Evolutionary conservation across 1,140 invertebrate genomes (phyloP), one percentile per base, ranked within the genome.

Genomic region (Lamellibrachia luymesi): DNA sequence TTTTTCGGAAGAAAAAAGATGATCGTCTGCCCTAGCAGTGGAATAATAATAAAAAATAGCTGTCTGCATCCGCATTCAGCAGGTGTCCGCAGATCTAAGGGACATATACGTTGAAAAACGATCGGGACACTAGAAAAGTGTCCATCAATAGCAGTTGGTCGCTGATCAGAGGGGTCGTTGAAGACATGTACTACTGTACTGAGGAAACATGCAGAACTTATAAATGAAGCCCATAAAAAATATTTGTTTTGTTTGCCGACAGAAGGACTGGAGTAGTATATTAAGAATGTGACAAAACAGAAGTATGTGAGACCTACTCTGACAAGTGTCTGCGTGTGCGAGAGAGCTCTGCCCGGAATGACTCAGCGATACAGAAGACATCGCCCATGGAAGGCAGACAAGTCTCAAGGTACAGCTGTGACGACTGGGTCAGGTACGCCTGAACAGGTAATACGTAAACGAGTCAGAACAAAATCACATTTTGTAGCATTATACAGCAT

Each of bases 341-440:
- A 51, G 99, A 99, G 96, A 99, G 98, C 96, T 99, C 99, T 0
- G 99, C 99, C 94, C 99, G 97, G 96, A 99, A 99, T 90, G 98
- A 99, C 96, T 99, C 98, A 2, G 99, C 98, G 94, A 99, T 98
- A 96, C 98, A 99, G 96, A 98, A 99, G 56, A 99, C 99, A 97
- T 99, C 99, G n/a, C 97, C 99, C 96, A 99, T 97, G 7, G 98
- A 97, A 51, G 99, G 98, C 94, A 99, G 96, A 95, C 98, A 98
- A 0, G 99, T 99, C 97, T 99, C 99, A 95, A 99, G 97, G 96
- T 99, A 99, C n/a, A 99, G 97, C 96, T 99, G 99, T 10, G 99
- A 99, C 95, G 98, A 99, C 96, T 99, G 99, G 0, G 99, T 99
- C 50, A 99, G 96, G 96, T 98, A 99, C 2, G 99, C 99, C 96